Evolutionary conservation across 2,113 vertebrate genomes (phyloP).

Genomic region (Sialia sialis): DNA sequence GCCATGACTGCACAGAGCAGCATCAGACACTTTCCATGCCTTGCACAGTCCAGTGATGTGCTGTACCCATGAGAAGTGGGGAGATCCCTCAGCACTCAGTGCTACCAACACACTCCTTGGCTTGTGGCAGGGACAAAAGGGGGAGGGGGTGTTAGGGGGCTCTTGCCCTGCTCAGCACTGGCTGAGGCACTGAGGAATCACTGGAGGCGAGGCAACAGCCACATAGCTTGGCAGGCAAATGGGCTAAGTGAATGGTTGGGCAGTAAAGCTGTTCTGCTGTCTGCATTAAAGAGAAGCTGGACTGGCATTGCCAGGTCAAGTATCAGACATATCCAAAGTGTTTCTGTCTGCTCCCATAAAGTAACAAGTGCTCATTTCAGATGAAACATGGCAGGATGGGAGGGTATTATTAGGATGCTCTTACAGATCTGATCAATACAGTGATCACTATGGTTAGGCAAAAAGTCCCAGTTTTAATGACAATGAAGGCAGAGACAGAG

Average conservation of each 20-base stretch:
- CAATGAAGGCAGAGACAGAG: neutral
- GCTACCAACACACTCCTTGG: neutral
- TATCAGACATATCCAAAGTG: rapidly evolving
- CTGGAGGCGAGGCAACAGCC: neutral
- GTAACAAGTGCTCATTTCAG: neutral
- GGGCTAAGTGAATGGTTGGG: neutral
- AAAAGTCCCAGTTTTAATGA: neutral
- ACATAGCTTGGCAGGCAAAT: rapidly evolving
- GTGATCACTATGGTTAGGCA: neutral
- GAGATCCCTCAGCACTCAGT: neutral
- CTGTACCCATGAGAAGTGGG: neutral
- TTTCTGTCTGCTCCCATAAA: neutral
- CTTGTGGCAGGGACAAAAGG: neutral
- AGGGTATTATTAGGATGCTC: neutral
- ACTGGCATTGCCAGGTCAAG: neutral
- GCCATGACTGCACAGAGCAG: rapidly evolving
- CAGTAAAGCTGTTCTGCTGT: neutral
- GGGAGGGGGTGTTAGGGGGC: neutral
- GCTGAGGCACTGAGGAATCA: neutral
- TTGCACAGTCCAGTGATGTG: no score
- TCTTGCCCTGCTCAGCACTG: neutral
- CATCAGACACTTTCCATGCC: neutral
- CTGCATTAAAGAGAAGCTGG: neutral
- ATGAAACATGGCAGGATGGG: neutral
- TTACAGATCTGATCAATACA: neutral